Percentiles rank a stretch among this genome's conserved stretches.
These are phyloP conservation scores for Tiliacea citrago DNA, from an alignment of 2,888 invertebrate species.

Conservation along the genomic window DNA sequence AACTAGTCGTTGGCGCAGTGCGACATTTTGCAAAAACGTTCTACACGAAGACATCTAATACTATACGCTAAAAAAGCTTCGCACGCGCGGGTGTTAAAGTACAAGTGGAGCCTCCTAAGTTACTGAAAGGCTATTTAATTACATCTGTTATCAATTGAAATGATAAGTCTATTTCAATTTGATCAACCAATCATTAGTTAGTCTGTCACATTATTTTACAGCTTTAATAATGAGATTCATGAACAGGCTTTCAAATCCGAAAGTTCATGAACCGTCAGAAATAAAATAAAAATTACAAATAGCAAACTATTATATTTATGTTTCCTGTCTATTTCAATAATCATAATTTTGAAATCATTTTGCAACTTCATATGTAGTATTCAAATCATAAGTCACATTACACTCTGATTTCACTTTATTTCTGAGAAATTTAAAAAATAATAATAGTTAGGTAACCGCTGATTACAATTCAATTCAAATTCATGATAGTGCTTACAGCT, in stretches of 20 bases:
- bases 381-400: not conserved
- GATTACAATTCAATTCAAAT: not conserved
- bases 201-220: not conserved
- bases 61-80: too few relatives aligned
- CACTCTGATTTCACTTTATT: not conserved
- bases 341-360: not conserved
- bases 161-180: not conserved
- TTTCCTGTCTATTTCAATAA: constrained; percentile 5
- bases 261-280: not conserved
- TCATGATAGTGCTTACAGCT: not conserved
- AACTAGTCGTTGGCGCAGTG: too few relatives aligned
- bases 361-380: not conserved
- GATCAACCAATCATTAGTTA: not conserved
- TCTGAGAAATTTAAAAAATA: not conserved
- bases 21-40: too few relatives aligned
- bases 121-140: not conserved
- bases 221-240: not conserved
- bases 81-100: too few relatives aligned
- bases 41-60: too few relatives aligned
- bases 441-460: too few relatives aligned
- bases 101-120: too few relatives aligned
- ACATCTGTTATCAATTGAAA: not conserved
- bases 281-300: not conserved
- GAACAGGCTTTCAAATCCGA: not conserved
- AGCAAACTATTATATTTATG: not conserved